Percentiles rank a stretch among this genome's conserved stretches.
phyloP scores from a whole-genome alignment of 2,113 vertebrate genomes.

The Tragelaphus imberbis region DNA sequence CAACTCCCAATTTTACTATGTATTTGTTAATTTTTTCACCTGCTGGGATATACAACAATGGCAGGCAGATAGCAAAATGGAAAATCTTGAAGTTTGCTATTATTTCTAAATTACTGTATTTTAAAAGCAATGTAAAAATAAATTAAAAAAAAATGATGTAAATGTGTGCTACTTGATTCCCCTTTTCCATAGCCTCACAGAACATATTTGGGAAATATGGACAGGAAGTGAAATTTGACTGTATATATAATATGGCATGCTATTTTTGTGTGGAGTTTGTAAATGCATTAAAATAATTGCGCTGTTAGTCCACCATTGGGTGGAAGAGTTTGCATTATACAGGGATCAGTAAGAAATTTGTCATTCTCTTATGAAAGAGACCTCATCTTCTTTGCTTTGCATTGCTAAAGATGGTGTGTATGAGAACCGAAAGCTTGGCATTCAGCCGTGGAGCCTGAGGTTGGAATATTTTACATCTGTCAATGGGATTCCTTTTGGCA shows the following conservation, averaged over 20 bases:
- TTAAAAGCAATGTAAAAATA: background rate
- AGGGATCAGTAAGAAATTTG: background rate
- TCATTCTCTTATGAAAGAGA: constrained; percentile 10
- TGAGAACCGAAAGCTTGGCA: background rate
- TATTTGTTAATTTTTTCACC: background rate
- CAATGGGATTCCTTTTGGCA: constrained; percentile 39
- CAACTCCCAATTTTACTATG: background rate
- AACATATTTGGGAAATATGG: background rate
- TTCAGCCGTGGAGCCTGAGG: constrained; percentile 1
- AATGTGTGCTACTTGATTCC: background rate
- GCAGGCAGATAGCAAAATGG: background rate
- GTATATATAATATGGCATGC: background rate
- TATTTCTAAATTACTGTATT: constrained; percentile 17
- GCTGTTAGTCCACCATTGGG: background rate
- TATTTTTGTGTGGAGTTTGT: background rate
- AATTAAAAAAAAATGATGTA: background rate
- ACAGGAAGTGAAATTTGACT: background rate
- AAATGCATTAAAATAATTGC: constrained; percentile 5
- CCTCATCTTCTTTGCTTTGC: constrained; percentile 19
- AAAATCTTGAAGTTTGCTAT: background rate
- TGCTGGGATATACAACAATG: background rate
- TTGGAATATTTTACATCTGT: constrained; percentile 47
- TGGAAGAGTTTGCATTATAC: background rate
- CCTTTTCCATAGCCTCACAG: background rate
- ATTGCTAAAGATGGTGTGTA: background rate